These are phyloP conservation scores for Drosophila ficusphila DNA, from an alignment of 1,140 invertebrate species.

Conservation along the genomic window DNA sequence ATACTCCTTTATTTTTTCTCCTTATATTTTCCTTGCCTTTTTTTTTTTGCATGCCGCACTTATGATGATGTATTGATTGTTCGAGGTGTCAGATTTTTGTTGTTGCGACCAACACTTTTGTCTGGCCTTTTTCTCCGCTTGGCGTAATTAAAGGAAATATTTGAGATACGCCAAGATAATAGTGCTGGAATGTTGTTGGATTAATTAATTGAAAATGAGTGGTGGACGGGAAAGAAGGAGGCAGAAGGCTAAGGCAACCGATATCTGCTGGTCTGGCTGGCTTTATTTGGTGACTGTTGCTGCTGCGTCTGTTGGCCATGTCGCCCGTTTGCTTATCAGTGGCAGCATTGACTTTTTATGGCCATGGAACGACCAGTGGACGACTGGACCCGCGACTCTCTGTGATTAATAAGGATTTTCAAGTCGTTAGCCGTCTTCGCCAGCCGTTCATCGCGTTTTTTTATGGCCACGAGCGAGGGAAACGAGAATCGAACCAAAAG, in stretches of 20 bases:
- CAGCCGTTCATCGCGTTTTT: conserved; percentile 27
- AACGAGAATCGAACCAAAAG: conserved; percentile 23
- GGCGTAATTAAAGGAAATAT: conserved; percentile 82
- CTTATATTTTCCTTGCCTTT: conserved; percentile 1
- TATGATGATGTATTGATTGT: conserved; percentile 83
- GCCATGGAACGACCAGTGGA: conserved; percentile 55
- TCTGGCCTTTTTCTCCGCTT: conserved; percentile 12
- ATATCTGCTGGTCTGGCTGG: conserved; percentile 20
- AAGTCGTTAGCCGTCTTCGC: conserved; percentile 70
- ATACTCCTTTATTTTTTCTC: conserved; percentile 23
- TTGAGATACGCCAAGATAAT: conserved; percentile 82
- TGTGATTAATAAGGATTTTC: conserved; percentile 83
- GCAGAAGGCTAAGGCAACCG: not conserved
- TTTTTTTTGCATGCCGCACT: conserved; percentile 65
- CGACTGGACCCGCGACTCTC: conserved; percentile 19
- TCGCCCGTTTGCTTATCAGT: conserved; percentile 79
- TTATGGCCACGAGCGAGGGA: conserved; percentile 49
- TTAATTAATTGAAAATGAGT: conserved; percentile 83
- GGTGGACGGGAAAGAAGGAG: conserved; percentile 47
- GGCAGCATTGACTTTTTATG: conserved; percentile 77
- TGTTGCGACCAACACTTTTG: conserved; percentile 29
- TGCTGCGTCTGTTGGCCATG: conserved; percentile 58
- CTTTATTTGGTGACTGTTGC: conserved; percentile 56
- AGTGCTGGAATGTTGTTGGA: conserved; percentile 81
- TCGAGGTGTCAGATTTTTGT: conserved; percentile 81